Conservation (phyloP, 2,888 invertebrate species). For the Pseudeuparius sepicola region DNA sequence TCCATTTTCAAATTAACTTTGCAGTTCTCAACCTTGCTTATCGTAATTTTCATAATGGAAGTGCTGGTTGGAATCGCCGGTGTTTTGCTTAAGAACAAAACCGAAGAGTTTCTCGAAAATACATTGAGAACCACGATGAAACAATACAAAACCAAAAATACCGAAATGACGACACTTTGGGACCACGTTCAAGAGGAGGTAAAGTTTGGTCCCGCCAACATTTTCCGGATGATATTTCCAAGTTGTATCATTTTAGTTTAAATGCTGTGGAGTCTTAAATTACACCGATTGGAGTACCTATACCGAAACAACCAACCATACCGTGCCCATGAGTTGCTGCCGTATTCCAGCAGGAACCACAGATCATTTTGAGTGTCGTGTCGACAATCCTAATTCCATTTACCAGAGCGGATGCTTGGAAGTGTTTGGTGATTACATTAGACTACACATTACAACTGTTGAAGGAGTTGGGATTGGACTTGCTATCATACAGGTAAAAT, state of each 20-base stretch:
- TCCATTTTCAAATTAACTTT: too few relatives aligned
- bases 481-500: conserved; percentile 72
- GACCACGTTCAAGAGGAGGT: conserved; percentile 74
- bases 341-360: conserved; percentile 39
- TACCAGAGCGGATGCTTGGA: conserved; percentile 53
- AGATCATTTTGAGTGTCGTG: conserved; percentile 35
- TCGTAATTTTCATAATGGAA: conserved; percentile 72
- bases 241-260: conserved; percentile 44
- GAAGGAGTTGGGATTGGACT: conserved; percentile 74
- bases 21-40: conserved; percentile 66
- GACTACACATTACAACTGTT: conserved; percentile 60
- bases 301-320: conserved; percentile 31
- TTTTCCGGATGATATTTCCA: background rate
- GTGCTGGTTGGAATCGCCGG: conserved; percentile 73
- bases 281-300: conserved; percentile 52
- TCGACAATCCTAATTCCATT: conserved; percentile 29
- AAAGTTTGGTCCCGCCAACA: conserved; percentile 35
- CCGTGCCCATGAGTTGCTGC: conserved; percentile 61
- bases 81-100: conserved; percentile 59
- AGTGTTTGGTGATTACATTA: conserved; percentile 52
- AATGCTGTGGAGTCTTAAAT: conserved; percentile 61
- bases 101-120: conserved; percentile 51
- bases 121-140: conserved; percentile 59
- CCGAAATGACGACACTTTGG: conserved; percentile 59
- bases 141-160: conserved; percentile 41